Evolutionary conservation across 2,888 invertebrate species (phyloP).

Genomic region (Rotaria magnacalcarata): DNA sequence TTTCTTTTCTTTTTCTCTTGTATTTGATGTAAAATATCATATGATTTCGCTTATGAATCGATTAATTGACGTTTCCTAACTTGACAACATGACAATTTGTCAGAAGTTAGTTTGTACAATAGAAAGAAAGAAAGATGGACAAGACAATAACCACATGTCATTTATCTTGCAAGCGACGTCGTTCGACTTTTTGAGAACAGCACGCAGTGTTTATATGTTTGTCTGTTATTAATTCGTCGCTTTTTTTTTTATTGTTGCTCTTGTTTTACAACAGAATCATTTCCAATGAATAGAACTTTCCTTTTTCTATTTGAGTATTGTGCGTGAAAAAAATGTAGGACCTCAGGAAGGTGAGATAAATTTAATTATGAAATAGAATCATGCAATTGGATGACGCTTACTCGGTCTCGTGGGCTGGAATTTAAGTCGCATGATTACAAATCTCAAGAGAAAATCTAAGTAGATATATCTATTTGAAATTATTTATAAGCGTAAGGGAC

Average conservation of each 20-base stretch:
- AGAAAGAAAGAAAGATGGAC: not conserved
- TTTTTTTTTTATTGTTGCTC: not conserved
- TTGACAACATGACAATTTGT: not conserved
- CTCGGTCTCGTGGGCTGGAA: too few species aligned
- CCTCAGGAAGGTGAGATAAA: too few species aligned
- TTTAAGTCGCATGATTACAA: too few species aligned
- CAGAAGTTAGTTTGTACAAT: not conserved
- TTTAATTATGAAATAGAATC: too few species aligned
- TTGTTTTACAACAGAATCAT: not conserved
- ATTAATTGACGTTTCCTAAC: not conserved
- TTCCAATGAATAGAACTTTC: too few species aligned
- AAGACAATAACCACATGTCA: not conserved
- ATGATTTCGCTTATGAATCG: not conserved
- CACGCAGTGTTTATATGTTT: not conserved
- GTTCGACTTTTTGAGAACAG: not conserved
- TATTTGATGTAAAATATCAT: not conserved
- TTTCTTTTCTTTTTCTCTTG: too few species aligned
- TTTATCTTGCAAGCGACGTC: not conserved
- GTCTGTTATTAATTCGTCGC: not conserved
- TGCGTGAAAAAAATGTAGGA: too few species aligned
- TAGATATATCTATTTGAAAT: too few species aligned
- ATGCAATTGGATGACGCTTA: too few species aligned
- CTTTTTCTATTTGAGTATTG: too few species aligned
- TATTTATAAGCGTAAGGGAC: not conserved
- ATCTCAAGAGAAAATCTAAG: too few species aligned